Evolutionary conservation across 2,888 invertebrate species (phyloP).

Genomic region (Acleris literana): DNA sequence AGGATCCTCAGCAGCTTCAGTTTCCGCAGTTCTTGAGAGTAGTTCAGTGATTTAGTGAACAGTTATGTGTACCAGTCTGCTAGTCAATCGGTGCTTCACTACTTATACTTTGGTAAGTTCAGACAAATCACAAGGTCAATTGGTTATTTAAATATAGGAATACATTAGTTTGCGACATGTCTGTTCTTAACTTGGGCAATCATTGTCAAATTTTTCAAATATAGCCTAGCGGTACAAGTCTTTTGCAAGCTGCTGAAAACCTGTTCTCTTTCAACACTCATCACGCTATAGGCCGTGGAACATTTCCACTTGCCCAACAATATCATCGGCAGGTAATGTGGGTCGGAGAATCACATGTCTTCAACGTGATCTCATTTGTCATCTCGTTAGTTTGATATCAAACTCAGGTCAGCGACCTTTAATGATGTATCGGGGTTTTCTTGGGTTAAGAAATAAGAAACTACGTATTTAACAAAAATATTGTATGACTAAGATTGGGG

Average conservation of each 20-base stretch:
- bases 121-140: conserved; percentile 6
- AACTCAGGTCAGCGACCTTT: conserved; percentile 23
- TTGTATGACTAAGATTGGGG: too few species aligned
- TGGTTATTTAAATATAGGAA: conserved; percentile 2
- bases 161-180: not conserved
- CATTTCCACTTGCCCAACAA: conserved; percentile 30
- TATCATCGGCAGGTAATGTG: conserved; percentile 29
- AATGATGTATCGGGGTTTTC: not conserved
- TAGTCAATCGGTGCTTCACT: conserved; percentile 50
- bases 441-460: conserved; percentile 6
- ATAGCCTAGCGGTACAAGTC: conserved; percentile 33
- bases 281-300: conserved; percentile 25
- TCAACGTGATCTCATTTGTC: conserved; percentile 26
- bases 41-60: conserved; percentile 37
- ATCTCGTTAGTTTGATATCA: conserved; percentile 14
- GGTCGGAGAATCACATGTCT: conserved; percentile 30
- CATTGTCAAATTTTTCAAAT: conserved; percentile 41
- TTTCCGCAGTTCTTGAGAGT: conserved; percentile 46
- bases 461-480: not conserved
- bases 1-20: conserved; percentile 46
- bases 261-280: conserved; percentile 35
- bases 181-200: conserved; percentile 36
- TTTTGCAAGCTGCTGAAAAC: conserved; percentile 44
- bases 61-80: conserved; percentile 46
- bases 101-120: conserved; percentile 45